These are phyloP conservation scores for Piezodorus guildinii DNA, from an alignment of 1,140 invertebrate species.

Conservation along the genomic window DNA sequence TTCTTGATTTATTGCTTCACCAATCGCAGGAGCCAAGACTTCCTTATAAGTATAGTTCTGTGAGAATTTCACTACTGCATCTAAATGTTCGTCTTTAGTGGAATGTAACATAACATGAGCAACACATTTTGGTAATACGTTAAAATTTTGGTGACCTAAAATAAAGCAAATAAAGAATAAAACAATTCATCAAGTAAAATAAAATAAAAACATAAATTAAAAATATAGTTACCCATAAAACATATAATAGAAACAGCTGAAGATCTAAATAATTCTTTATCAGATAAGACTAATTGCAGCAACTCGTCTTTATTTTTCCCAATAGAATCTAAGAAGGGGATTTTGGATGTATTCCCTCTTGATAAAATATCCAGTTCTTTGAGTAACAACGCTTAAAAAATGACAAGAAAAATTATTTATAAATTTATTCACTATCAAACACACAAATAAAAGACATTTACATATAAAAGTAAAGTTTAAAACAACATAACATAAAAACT, in stretches of 20 bases:
- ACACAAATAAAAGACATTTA: too few relatives aligned
- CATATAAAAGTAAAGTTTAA: too few relatives aligned
- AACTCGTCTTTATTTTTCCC: constrained; percentile 21
- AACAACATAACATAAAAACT: too few relatives aligned
- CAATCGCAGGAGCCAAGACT: constrained; percentile 22
- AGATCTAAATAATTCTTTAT: constrained; percentile 18
- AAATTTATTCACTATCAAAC: too few relatives aligned
- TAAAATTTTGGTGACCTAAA: constrained; percentile 41
- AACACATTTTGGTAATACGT: constrained; percentile 40
- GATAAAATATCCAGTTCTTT: constrained; percentile 41
- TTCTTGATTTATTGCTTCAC: constrained; percentile 18
- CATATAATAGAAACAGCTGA: constrained; percentile 25
- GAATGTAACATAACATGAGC: constrained; percentile 43
- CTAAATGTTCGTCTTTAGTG: constrained; percentile 39
- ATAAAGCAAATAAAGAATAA: constrained; percentile 26
- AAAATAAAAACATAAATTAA: background rate
- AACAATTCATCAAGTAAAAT: background rate
- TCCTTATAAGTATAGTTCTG: constrained; percentile 16
- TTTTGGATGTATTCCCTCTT: constrained; percentile 15
- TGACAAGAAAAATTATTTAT: too few relatives aligned
- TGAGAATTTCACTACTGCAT: constrained; percentile 38
- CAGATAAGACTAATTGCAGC: constrained; percentile 26
- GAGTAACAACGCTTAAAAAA: constrained; percentile 40
- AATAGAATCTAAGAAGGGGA: constrained; percentile 27
- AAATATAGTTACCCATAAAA: constrained; percentile 25